These are phyloP conservation scores for Nomada hirtipes DNA, from an alignment of 2,888 invertebrate genomes.

Conservation along the genomic window DNA sequence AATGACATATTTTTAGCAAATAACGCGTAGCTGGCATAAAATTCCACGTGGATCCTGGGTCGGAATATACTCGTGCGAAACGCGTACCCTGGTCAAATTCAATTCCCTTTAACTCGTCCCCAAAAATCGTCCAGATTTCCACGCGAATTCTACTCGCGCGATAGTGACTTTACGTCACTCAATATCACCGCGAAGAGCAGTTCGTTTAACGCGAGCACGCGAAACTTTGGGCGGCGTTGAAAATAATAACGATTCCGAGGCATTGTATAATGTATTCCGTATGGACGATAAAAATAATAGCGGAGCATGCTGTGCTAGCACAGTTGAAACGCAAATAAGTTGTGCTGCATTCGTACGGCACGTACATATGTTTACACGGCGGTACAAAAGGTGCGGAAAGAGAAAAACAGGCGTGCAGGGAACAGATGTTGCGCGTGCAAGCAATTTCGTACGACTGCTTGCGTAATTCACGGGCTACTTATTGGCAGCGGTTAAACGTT, in stretches of 20 bases:
- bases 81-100: slow-evolving; percentile 7
- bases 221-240: no score
- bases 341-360: slow-evolving; percentile 29
- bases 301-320: slow-evolving; percentile 3
- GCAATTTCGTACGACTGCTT: slow-evolving; percentile 44
- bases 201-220: no score
- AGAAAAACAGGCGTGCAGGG: slow-evolving; percentile 34
- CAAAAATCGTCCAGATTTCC: no score
- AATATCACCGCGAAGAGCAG: no score
- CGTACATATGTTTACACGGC: slow-evolving; percentile 30
- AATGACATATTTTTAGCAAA: slow-evolving; percentile 39
- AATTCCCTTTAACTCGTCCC: background rate
- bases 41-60: slow-evolving; percentile 3
- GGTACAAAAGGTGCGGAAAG: slow-evolving; percentile 34
- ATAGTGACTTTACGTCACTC: no score
- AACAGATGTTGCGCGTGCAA: slow-evolving; percentile 64
- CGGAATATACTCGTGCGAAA: slow-evolving; percentile 14
- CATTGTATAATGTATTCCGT: background rate
- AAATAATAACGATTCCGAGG: background rate
- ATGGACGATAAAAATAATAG: slow-evolving; percentile 26
- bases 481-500: slow-evolving; percentile 23
- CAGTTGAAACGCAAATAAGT: slow-evolving; percentile 49
- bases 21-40: slow-evolving; percentile 34
- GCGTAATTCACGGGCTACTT: slow-evolving; percentile 53
- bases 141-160: no score